Evolutionary conservation across 2,113 vertebrate genomes (phyloP), one percentile per base, ranked within the genome.

Genomic region (Sinosuthora webbiana): DNA sequence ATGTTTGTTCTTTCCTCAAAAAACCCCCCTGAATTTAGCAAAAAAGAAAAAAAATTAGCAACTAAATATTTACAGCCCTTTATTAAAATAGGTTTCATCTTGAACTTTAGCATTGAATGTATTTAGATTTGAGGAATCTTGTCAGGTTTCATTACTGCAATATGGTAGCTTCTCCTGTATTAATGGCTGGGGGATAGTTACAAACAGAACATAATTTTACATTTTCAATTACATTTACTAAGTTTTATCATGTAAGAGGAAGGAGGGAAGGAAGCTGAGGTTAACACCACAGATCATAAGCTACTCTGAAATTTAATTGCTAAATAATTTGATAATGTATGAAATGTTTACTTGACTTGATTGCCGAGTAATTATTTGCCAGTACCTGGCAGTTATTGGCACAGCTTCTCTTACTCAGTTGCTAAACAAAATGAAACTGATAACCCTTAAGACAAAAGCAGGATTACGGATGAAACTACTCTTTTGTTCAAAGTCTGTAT

Each of bases 401-500:
- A 87, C 4, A 15, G 30, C 53, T 90, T 93, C 65, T 73, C 57
- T 82, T 65, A 39, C 18, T 93, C 49, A 14, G 23, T 83, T 69
- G 47, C 76, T 94, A 94, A 87, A 78, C 63, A 91, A 93, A 93
- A 95, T 69, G 60, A 93, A 94, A 78, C 77, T 69, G 13, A 92
- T 92, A 94, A 83, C 47, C 62, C 56, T 73, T 78, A 85, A 85
- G 44, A 91, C 27, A 93, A 77, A 96, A 65, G 27, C 47, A 93
- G 75, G 50, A 90, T 91, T 89, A 88, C 63, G 77, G 83, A 92
- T 52, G 22, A 84, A 94, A 74, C 57, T 74, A 68, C 62, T 90
- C 70, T 67, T 97, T 92, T 92, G 52, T 94, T 95, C 91, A 77
- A 83, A 89, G 77, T 52, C 74, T 60, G 65, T 80, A 47, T 96